Evolutionary conservation across 2,797 vertebrate species (phyloP).

Genomic region (Cynopterus sphinx): DNA sequence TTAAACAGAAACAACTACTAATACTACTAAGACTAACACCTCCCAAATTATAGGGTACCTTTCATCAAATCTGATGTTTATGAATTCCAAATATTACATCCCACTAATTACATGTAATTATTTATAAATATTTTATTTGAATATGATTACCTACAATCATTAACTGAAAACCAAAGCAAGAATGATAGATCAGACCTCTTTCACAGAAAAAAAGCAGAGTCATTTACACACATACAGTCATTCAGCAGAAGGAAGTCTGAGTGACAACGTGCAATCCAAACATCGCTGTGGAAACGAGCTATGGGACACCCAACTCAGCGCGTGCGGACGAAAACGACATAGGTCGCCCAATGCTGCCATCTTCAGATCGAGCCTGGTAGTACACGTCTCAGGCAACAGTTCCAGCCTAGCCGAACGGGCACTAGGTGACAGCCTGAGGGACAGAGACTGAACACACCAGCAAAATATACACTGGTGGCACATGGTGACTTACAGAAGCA

Average conservation of each 20-base stretch:
- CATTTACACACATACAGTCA: constrained; percentile 60
- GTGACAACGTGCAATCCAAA: constrained; percentile 73
- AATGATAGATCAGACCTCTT: constrained; percentile 66
- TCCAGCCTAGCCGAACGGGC: rapidly evolving
- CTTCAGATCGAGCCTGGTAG: constrained; percentile 79
- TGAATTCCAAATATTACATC: constrained; percentile 60
- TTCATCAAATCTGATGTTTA: constrained; percentile 56
- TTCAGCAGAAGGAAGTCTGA: constrained; percentile 73
- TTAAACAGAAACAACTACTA: constrained; percentile 68
- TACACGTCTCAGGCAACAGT: not conserved
- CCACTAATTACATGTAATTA: constrained; percentile 72
- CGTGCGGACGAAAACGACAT: constrained; percentile 59
- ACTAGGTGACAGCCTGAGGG: not conserved
- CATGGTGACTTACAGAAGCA: not conserved
- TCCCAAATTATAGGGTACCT: constrained; percentile 62
- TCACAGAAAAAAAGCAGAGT: constrained; percentile 37
- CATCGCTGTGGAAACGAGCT: constrained; percentile 11
- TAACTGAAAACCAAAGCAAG: constrained; percentile 74
- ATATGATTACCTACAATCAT: constrained; percentile 75
- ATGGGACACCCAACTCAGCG: not conserved
- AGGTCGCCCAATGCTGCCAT: constrained; percentile 88
- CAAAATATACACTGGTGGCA: not conserved
- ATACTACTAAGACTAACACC: not conserved
- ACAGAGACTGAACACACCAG: not conserved
- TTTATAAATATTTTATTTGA: constrained; percentile 80